These are phyloP conservation scores for Drosophila greeni DNA, from an alignment of 2,888 invertebrate species.

Conservation along the genomic window DNA sequence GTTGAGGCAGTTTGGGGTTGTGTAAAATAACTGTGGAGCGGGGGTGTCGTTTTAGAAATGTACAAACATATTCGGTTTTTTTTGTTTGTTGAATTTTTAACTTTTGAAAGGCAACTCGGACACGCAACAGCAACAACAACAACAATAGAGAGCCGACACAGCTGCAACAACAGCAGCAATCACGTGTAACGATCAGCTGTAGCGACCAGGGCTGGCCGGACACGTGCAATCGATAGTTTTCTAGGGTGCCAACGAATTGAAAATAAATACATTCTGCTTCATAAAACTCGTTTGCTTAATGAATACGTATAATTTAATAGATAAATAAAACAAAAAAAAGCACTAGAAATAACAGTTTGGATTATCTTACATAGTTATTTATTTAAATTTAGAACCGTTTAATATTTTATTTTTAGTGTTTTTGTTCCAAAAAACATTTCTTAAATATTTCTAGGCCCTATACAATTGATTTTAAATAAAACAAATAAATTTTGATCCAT, in stretches of 20 bases:
- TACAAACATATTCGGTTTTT: constrained; percentile 35
- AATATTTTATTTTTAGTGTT: background rate
- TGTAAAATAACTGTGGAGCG: background rate
- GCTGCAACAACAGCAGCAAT: constrained; percentile 49
- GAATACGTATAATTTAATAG: too few relatives aligned
- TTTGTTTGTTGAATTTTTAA: constrained; percentile 17
- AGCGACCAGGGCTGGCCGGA: constrained; percentile 32
- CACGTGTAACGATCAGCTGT: constrained; percentile 61
- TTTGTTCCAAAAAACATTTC: background rate
- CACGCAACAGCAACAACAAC: constrained; percentile 43
- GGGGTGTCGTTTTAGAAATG: constrained; percentile 11
- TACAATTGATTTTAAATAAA: background rate
- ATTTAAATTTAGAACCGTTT: background rate
- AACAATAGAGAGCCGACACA: constrained; percentile 35
- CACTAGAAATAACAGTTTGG: background rate
- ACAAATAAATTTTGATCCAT: too few relatives aligned
- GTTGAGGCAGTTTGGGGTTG: background rate
- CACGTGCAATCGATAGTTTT: constrained; percentile 31
- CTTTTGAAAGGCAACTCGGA: constrained; percentile 40
- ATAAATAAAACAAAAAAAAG: background rate
- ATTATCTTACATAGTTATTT: background rate
- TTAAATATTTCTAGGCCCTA: background rate
- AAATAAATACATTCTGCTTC: background rate
- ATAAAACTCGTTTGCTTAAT: background rate
- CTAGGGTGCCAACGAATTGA: background rate